Evolutionary conservation across 1,140 invertebrate genomes (phyloP).

Genomic region (Semibalanus balanoides): DNA sequence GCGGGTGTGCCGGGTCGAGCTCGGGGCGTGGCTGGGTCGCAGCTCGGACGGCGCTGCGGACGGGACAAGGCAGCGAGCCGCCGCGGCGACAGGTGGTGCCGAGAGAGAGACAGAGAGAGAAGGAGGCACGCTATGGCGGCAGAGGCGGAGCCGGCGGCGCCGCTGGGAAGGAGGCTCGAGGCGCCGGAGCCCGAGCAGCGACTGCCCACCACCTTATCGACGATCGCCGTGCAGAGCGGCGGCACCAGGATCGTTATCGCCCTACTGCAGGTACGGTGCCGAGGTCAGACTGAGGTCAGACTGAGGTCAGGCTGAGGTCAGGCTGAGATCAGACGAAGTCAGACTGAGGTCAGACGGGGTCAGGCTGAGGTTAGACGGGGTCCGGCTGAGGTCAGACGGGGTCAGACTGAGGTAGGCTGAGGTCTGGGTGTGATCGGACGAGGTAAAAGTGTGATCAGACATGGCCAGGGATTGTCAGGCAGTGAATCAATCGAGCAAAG

Average conservation of each 20-base stretch:
- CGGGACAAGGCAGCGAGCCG: slow-evolving; percentile 9
- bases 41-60: slow-evolving; percentile 11
- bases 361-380: no score
- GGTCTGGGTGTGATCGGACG: no score
- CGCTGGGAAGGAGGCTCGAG: slow-evolving; percentile 14
- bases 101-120: no score
- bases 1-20: slow-evolving; percentile 19
- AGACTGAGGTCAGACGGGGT: no score
- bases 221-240: slow-evolving; percentile 77
- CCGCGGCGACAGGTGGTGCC: slow-evolving; percentile 9
- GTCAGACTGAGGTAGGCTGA: no score
- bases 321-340: no score
- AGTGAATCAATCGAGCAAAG: no score
- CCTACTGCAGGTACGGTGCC: slow-evolving; percentile 52
- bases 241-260: slow-evolving; percentile 73
- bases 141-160: slow-evolving; percentile 7
- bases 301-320: no score
- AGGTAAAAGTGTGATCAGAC: no score
- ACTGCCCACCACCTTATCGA: slow-evolving; percentile 65
- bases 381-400: no score
- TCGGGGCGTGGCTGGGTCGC: slow-evolving; percentile 18
- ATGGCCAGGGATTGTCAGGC: no score
- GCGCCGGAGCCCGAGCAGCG: slow-evolving; percentile 16
- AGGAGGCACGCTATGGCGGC: slow-evolving; percentile 12
- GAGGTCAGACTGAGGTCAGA: no score